These are phyloP conservation scores for Apostichopus leukothele DNA, from an alignment of 53 echinoderm and acorn worm genomes.

Conservation along the genomic window DNA sequence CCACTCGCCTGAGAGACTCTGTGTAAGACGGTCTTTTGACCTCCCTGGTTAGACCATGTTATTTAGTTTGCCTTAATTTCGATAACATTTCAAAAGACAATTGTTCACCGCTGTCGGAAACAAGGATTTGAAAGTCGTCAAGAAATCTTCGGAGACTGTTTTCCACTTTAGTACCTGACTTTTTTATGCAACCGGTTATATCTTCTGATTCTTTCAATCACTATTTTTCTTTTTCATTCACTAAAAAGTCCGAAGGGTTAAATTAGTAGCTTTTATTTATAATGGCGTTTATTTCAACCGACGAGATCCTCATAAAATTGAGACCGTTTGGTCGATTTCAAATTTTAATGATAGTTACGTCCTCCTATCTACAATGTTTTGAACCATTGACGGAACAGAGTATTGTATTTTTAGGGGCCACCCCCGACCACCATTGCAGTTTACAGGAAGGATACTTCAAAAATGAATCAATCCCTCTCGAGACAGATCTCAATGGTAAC, in stretches of 20 bases:
- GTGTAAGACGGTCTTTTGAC: too few species aligned
- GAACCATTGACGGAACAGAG: not conserved
- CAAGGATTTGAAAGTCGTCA: too few species aligned
- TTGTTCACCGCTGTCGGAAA: too few species aligned
- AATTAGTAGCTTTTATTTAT: not conserved
- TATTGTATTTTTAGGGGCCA: conserved; percentile 75
- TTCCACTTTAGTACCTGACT: too few species aligned
- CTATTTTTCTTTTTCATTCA: not conserved
- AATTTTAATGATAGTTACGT: not conserved
- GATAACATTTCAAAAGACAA: too few species aligned
- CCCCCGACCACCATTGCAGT: conserved; percentile 69
- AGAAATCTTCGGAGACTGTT: too few species aligned
- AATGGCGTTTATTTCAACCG: conserved; percentile 2
- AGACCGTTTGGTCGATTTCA: conserved; percentile 13
- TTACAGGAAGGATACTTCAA: not conserved
- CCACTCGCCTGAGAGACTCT: too few species aligned
- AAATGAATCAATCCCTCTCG: conserved; percentile 29
- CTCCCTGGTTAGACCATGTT: too few species aligned
- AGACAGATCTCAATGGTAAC: conserved; percentile 22
- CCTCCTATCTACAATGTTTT: not conserved
- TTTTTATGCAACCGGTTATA: too few species aligned
- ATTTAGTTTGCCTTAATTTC: too few species aligned
- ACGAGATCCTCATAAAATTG: conserved; percentile 13
- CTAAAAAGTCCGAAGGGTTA: not conserved
- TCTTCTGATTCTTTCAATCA: not conserved